Base-by-base conservation (phyloP, 2,113 vertebrate genomes). In the Enhydra lutris region DNA sequence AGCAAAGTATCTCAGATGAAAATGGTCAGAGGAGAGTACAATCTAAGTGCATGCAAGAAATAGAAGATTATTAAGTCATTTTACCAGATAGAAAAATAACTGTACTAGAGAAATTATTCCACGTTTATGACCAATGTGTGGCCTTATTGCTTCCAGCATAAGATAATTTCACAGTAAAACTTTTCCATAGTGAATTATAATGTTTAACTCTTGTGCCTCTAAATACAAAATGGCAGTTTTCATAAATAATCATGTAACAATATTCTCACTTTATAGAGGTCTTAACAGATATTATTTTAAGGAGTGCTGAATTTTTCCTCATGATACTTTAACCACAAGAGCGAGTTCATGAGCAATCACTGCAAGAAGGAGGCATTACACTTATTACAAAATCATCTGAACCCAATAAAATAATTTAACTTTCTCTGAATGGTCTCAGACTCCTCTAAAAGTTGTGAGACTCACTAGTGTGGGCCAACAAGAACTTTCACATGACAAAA, bases 401-500 rank as follows among this genome's bases (percentile, higher is more conserved):
- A 80, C 71, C 39, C 71, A 76, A 17, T 55, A 50, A 89, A 86
- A 26, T 89, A 45, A 52, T 3, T 4, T 67, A 67, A 86, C 59
- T 76, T 95, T 65, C 47, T 65, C 34, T 78, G 29, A 73, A 50
- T 52, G 34, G 34, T 74, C 34, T 50, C 67, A 93, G n/a, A 61
- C 2, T 4, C 59, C 36, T 74, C 18, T 42, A 50, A 74, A 90
- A 57, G 17, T 74, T 80, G 20, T 45, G 63, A 93, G 20, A 82
- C 21, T n/a, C n/a, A 3, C 57, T 84, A 73, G 11, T 52, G 14
- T 79, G 7, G 82, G 79, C n/a, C 65, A 52, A 57, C 39, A 90
- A 86, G 31, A n/a, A 78, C 57, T 94, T 74, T 69, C 76, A 92
- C 73, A 87, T 84, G 55, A 82, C 42, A 91, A 81, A 93, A 85